Base-by-base conservation (phyloP, 2,797 vertebrate species). In the Pseudochaenichthys georgianus region DNA sequence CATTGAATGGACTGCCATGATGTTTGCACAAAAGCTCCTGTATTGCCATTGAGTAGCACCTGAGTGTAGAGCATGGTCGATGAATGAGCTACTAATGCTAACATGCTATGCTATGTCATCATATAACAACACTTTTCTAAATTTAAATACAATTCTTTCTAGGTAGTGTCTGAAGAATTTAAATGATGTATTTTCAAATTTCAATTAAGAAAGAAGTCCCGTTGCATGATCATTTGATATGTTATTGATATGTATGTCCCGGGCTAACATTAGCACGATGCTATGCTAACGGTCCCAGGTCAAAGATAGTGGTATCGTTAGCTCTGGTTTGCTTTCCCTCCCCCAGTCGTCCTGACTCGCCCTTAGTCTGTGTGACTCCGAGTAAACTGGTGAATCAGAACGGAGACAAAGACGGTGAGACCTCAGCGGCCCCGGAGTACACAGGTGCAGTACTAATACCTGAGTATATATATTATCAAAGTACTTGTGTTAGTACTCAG, bases 391-490 rank as follows among this genome's bases (percentile, higher is more conserved):
- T 93, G 2, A 94, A 91, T 83, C 94, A 93, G 79, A 95, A 94
- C 13, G 94, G 94, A 8, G 96, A 96, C 2, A 95, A 95, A 11
- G 96, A 97, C 82, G 96, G 93, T 0, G 96, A 96, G 53, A 95
- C 94, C 1, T 96, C 96, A 0, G 95, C 96, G 0, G 96, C 95
- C 65, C 95, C 95, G 0, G 97, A 98, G 80, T 97, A 97, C 90
- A 97, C 96, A 9, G 97, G 97, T 97, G 81, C 81, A 84, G 43
- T 4, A 0, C 0, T 10, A 15, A 13, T 60, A 5, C 68, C 34
- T 15, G 1, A 64, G 45, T 53, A 31, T 10, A 48, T 9, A 7
- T 17, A 16, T 19, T 38, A 1, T 9, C 8, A 38, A 38, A 38
- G 34, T 38, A 38, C 34, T 38, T 38, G 34, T 38, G 34, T 38